These are phyloP conservation scores for Halcyon chelicuti DNA, from an alignment of 2,797 vertebrate species.

Conservation along the genomic window DNA sequence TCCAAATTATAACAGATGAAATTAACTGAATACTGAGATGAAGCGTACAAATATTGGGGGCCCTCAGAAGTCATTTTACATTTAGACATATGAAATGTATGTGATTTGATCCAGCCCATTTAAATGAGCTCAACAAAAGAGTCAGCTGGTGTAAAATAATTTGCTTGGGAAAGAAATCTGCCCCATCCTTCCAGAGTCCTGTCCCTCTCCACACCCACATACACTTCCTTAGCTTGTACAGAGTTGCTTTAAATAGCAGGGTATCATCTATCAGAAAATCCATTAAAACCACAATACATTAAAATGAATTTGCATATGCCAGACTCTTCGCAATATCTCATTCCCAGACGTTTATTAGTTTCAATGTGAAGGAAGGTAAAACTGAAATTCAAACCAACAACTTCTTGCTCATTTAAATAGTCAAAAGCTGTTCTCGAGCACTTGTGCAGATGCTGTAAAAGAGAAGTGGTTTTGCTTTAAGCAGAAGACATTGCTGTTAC, in stretches of 20 bases:
- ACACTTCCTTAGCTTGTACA: not conserved
- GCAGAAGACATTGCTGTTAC: not conserved
- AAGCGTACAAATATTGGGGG: not conserved
- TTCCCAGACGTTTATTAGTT: not conserved
- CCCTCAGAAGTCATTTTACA: not conserved
- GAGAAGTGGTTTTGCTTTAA: not conserved
- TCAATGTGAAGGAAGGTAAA: not conserved
- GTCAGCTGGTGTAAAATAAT: not conserved
- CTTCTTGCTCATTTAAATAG: not conserved
- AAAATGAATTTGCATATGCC: not conserved
- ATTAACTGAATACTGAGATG: not conserved
- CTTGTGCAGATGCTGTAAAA: not conserved
- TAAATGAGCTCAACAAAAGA: not conserved
- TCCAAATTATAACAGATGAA: not conserved
- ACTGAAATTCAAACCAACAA: not conserved
- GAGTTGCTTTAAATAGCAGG: not conserved
- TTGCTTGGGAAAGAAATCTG: not conserved
- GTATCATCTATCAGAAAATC: not conserved
- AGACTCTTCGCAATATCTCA: not conserved
- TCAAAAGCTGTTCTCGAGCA: not conserved
- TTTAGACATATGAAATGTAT: not conserved
- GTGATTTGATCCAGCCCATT: not conserved
- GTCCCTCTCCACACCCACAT: not conserved
- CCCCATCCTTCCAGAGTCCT: not conserved
- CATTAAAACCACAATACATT: not conserved